phyloP scores from a whole-genome alignment of 2,797 vertebrate genomes.

The Sebastes variabilis region DNA sequence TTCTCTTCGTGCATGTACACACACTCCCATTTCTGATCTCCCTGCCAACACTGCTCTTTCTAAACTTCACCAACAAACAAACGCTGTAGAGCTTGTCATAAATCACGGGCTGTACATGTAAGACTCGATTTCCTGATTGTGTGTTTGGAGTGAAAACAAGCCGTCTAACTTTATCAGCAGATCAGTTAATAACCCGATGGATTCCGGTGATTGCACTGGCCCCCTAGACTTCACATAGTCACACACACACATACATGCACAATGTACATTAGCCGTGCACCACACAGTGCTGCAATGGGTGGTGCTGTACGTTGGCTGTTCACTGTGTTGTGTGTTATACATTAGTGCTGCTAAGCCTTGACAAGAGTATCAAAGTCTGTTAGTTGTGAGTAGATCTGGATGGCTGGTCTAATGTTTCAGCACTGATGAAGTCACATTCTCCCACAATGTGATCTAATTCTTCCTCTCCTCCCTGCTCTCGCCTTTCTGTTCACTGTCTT shows the following conservation, averaged over 20 bases:
- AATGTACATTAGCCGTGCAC: conserved; percentile 6
- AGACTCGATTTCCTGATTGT: conserved; percentile 67
- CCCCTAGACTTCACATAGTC: conserved; percentile 17
- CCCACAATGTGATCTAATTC: conserved; percentile 18
- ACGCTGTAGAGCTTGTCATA: conserved; percentile 40
- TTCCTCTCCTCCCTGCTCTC: neutral
- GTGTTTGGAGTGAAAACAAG: conserved; percentile 75
- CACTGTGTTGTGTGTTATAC: neutral
- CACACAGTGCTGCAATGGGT: neutral
- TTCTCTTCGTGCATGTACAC: neutral
- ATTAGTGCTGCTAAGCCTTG: conserved; percentile 21
- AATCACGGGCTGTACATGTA: conserved; percentile 51
- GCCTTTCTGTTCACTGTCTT: neutral
- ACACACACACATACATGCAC: neutral
- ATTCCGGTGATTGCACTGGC: conserved; percentile 53
- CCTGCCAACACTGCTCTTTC: conserved; percentile 38
- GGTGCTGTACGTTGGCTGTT: neutral
- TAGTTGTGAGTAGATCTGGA: conserved; percentile 16
- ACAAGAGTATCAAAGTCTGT: conserved; percentile 5
- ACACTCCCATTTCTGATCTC: neutral
- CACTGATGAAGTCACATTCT: conserved; percentile 16
- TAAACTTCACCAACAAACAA: conserved; percentile 63
- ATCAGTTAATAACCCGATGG: conserved; percentile 71
- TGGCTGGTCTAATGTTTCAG: conserved; percentile 24
- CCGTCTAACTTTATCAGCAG: conserved; percentile 67